Base-by-base conservation (phyloP, 2,797 vertebrate genomes). In the Cygnus olor region DNA sequence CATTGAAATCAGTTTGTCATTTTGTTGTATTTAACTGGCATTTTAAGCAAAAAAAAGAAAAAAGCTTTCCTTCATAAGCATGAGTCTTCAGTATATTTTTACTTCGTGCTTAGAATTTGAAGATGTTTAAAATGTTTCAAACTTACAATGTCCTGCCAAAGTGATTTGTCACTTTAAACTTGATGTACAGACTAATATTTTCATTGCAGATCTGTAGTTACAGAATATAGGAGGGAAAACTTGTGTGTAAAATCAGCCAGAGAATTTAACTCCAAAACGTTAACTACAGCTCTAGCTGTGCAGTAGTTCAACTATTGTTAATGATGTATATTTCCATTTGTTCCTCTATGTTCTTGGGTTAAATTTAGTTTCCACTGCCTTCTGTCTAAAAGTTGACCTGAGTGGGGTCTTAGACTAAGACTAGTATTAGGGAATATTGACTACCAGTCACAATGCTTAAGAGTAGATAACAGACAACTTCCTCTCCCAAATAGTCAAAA, bases 31-130 rank as follows among this genome's bases (percentile, higher is more conserved):
- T 58, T 45, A 68, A 40, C 30, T 57, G 42, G 42, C 3, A 30
- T 34, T 10, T 40, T 68, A 74, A 64, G 27, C 14, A 63, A 53
- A 84, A 58, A 0, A 0, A 11, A 87, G 22, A 58, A 0, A 0
- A 11, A 87, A 21, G 6, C 30, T 87, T 80, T 94, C 73, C 14
- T 16, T 73, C 80, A 3, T 7, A 54, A 64, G 20, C 0, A 0
- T 72, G n/a, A 51, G 6, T 57, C 15, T 79, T 36, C 44, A 28
- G 10, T 83, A n/a, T 5, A 17, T 80, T 85, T 93, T 94, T 92
- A 24, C 38, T 78, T 45, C 11, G 20, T 51, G 17, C 32, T 53
- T 38, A 36, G 19, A 68, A 36, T 28, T 45, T 49, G 18, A 47
- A 47, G n/a, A 68, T 47, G 14, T 27, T 51, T 51, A 4, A 27